A percentile compares a stretch with the other conserved stretches of the same genome.
These are phyloP conservation scores for Benthosema pterotum DNA, from an alignment of 2,797 vertebrate species.

Conservation along the genomic window DNA sequence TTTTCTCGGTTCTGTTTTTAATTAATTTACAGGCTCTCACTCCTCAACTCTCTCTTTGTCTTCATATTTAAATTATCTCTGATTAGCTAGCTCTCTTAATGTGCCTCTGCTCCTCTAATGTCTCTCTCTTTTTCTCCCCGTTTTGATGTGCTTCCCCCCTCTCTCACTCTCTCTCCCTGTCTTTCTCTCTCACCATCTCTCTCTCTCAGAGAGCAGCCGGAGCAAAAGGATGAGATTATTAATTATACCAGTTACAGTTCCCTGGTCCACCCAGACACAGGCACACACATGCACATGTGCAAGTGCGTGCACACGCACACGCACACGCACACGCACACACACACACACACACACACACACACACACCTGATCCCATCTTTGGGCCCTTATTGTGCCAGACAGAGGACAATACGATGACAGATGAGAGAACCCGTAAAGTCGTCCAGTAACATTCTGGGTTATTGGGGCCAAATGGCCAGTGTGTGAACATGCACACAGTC, in stretches of 20 bases:
- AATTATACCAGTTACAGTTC: conserved; percentile 67
- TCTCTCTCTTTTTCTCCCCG: background rate
- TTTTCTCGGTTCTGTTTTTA: too few relatives aligned
- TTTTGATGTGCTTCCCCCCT: background rate
- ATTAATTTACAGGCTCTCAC: too few relatives aligned
- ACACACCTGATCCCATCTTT: conserved; percentile 45
- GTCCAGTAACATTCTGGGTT: conserved; percentile 48
- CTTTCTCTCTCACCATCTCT: conserved; percentile 17
- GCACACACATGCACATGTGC: conserved; percentile 10
- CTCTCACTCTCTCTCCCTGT: conserved; percentile 12
- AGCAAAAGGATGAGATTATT: conserved; percentile 67
- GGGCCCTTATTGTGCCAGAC: conserved; percentile 12
- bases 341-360: background rate
- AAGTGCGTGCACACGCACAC: conserved; percentile 5
- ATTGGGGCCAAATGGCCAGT: conserved; percentile 46
- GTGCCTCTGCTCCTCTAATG: background rate
- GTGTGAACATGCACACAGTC: too few relatives aligned
- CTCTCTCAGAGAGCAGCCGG: conserved; percentile 52
- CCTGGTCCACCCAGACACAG: conserved; percentile 35
- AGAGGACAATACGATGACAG: conserved; percentile 50
- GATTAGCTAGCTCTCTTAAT: too few relatives aligned
- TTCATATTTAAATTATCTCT: too few relatives aligned
- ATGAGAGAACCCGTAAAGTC: conserved; percentile 32
- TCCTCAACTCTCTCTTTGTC: too few relatives aligned
- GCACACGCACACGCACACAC: conserved; percentile 23